phyloP scores from a whole-genome alignment of 2,113 vertebrate genomes.

The Sorex fumeus region DNA sequence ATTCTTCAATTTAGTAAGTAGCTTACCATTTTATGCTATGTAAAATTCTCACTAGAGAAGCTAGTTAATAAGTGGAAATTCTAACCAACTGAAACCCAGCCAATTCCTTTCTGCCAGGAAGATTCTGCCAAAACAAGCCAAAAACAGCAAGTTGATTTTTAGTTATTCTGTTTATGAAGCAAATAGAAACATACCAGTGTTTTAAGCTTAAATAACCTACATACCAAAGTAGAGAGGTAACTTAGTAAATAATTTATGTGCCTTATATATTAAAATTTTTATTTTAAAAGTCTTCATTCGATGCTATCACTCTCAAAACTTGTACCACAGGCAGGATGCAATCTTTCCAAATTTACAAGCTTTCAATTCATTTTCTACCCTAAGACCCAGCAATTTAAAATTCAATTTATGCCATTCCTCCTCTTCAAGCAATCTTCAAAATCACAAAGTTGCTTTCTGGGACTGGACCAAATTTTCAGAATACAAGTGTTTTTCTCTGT shows the following conservation, averaged over 20 bases:
- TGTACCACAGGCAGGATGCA: not conserved
- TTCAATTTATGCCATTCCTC: not conserved
- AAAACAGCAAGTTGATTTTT: not conserved
- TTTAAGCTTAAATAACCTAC: not conserved
- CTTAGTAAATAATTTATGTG: not conserved
- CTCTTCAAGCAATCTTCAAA: not conserved
- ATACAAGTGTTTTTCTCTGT: too few relatives aligned
- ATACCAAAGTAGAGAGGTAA: not conserved
- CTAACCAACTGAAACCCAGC: constrained; percentile 48
- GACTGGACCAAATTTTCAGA: not conserved
- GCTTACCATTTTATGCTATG: constrained; percentile 50
- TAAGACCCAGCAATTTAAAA: not conserved
- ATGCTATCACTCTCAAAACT: not conserved
- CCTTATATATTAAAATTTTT: not conserved
- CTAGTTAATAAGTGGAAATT: constrained; percentile 65
- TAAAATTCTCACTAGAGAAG: constrained; percentile 54
- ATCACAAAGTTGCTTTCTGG: not conserved
- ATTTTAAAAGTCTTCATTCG: not conserved
- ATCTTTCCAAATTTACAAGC: not conserved
- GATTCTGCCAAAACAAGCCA: not conserved
- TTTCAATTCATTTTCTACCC: not conserved
- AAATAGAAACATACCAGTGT: not conserved
- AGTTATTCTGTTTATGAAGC: not conserved
- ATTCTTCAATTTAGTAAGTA: constrained; percentile 31
- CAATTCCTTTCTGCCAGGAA: not conserved